Evolutionary conservation across 2,113 vertebrate genomes (phyloP).

Genomic region (Oplegnathus fasciatus): DNA sequence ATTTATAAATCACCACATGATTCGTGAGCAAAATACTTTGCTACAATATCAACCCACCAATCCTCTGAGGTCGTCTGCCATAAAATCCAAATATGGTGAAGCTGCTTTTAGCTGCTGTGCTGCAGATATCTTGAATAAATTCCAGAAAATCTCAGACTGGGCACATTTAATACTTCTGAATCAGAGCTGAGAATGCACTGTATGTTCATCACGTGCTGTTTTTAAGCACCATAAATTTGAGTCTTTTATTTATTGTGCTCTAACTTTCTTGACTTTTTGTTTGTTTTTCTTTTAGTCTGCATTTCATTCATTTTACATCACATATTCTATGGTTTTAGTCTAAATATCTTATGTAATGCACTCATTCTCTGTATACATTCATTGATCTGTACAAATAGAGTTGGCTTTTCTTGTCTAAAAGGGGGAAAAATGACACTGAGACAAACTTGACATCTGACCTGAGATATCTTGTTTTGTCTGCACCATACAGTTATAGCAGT

Average conservation of each 20-base stretch:
- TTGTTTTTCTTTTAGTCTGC: background rate
- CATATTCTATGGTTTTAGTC: background rate
- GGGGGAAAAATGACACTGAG: background rate
- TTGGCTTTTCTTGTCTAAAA: background rate
- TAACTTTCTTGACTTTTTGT: background rate
- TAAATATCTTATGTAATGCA: background rate
- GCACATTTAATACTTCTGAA: background rate
- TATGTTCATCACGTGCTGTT: background rate
- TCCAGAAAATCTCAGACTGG: background rate
- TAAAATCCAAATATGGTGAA: constrained; percentile 14
- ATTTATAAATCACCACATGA: background rate
- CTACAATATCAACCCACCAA: background rate
- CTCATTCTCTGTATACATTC: background rate
- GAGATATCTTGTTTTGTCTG: background rate
- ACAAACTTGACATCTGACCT: constrained; percentile 2
- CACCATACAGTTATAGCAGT: background rate
- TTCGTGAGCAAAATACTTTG: background rate
- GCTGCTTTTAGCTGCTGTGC: constrained; percentile 23
- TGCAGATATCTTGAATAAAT: background rate
- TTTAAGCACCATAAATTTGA: background rate
- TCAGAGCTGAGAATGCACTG: background rate
- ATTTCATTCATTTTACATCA: background rate
- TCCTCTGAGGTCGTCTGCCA: background rate
- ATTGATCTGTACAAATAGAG: background rate
- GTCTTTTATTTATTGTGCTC: background rate